These are phyloP conservation scores for Octopus sinensis DNA, from an alignment of 1,140 invertebrate genomes.

Conservation along the genomic window DNA sequence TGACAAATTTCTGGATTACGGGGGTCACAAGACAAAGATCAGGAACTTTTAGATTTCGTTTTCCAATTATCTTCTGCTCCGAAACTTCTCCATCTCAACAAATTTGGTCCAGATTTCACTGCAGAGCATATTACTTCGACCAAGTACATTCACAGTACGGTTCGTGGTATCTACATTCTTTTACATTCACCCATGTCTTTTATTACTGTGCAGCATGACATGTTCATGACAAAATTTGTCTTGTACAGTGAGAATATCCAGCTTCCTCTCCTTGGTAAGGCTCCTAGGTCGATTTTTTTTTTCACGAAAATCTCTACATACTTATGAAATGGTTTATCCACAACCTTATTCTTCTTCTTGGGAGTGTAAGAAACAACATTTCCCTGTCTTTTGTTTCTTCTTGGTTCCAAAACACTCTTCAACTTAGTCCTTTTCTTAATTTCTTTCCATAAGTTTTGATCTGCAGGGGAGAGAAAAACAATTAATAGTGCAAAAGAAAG, in stretches of 20 bases:
- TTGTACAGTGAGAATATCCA: not conserved
- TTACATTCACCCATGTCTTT: not conserved
- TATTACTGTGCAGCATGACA: not conserved
- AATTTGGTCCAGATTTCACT: not conserved
- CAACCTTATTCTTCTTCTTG: not conserved
- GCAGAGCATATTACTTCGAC: not conserved
- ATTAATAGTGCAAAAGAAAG: not conserved
- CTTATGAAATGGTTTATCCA: not conserved
- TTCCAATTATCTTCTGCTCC: not conserved
- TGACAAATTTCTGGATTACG: slow-evolving; percentile 1
- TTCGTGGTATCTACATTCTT: not conserved
- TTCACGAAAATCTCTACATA: not conserved
- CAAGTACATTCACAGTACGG: not conserved
- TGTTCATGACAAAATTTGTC: not conserved
- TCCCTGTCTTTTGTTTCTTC: not conserved
- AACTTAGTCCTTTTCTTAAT: not conserved
- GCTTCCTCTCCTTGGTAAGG: not conserved
- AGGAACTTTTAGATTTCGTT: not conserved
- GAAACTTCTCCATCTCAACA: no score
- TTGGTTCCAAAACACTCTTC: not conserved
- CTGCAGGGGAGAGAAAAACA: not conserved
- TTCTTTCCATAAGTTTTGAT: slow-evolving; percentile 1
- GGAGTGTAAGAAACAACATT: not conserved
- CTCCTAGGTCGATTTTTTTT: not conserved
- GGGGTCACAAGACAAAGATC: not conserved